Percentiles rank a stretch among this genome's conserved stretches.
Conservation (phyloP, 2,113 vertebrate genomes). For the Canis aureus region DNA sequence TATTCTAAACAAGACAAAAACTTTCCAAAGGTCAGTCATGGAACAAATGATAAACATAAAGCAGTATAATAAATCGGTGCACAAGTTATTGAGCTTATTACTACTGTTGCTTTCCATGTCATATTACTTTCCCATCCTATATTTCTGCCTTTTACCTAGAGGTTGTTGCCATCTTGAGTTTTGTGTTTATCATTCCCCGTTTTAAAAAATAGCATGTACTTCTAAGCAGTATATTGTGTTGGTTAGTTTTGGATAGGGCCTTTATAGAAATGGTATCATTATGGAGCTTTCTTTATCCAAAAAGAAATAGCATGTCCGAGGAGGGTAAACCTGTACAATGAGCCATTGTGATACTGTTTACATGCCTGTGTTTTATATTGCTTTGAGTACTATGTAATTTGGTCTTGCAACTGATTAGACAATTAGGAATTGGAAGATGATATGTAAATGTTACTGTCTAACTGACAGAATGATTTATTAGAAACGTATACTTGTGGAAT, state of each 20-base stretch:
- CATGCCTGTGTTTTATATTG: constrained; percentile 49
- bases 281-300: constrained; percentile 63
- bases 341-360: constrained; percentile 57
- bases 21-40: background rate
- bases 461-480: constrained; percentile 75
- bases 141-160: constrained; percentile 7
- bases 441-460: constrained; percentile 70
- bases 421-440: constrained; percentile 62
- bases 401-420: constrained; percentile 70
- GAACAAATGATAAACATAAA: background rate
- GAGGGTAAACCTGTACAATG: constrained; percentile 37
- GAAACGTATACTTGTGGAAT: constrained; percentile 22
- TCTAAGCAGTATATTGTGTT: constrained; percentile 51
- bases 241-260: constrained; percentile 64
- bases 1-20: background rate
- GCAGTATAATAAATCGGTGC: background rate
- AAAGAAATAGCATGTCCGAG: constrained; percentile 35
- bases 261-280: constrained; percentile 55
- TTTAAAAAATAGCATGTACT: constrained; percentile 2
- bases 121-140: background rate
- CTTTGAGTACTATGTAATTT: constrained; percentile 68
- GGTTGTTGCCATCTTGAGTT: background rate
- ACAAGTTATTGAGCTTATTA: background rate
- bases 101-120: background rate
- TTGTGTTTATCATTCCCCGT: background rate